phyloP scores from a whole-genome alignment of 2,797 vertebrate species.

The Chiloscyllium punctatum region DNA sequence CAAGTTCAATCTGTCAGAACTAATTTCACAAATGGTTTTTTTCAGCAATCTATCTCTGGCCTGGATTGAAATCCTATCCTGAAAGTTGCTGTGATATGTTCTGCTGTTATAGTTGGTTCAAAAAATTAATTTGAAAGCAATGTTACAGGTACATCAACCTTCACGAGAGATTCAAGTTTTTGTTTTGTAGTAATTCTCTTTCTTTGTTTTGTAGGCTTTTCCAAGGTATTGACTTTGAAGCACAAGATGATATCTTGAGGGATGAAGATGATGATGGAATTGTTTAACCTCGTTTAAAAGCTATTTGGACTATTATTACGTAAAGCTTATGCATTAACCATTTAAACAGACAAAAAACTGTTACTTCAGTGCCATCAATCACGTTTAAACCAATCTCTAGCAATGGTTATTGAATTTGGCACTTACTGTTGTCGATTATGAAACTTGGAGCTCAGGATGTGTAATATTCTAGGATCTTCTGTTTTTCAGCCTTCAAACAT shows the following conservation, averaged over 20 bases:
- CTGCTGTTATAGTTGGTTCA: not conserved
- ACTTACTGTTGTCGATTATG: not conserved
- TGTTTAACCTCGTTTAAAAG: conserved; percentile 39
- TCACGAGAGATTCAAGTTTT: not conserved
- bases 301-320: not conserved
- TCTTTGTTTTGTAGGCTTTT: conserved; percentile 56
- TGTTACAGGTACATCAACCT: not conserved
- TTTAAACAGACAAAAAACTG: not conserved
- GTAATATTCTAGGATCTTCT: not conserved
- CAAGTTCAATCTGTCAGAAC: not conserved
- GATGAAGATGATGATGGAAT: conserved; percentile 60
- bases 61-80: not conserved
- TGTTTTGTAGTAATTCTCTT: not conserved
- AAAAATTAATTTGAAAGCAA: not conserved
- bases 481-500: conserved; percentile 27
- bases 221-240: conserved; percentile 57
- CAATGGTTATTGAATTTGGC: not conserved
- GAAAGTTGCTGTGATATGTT: not conserved
- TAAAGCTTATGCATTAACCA: not conserved
- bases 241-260: conserved; percentile 55
- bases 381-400: not conserved
- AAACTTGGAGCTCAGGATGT: not conserved
- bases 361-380: not conserved
- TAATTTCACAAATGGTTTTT: not conserved
- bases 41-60: not conserved